Base-by-base conservation (phyloP, 1,140 invertebrate species). In the Microplitis demolitor region DNA sequence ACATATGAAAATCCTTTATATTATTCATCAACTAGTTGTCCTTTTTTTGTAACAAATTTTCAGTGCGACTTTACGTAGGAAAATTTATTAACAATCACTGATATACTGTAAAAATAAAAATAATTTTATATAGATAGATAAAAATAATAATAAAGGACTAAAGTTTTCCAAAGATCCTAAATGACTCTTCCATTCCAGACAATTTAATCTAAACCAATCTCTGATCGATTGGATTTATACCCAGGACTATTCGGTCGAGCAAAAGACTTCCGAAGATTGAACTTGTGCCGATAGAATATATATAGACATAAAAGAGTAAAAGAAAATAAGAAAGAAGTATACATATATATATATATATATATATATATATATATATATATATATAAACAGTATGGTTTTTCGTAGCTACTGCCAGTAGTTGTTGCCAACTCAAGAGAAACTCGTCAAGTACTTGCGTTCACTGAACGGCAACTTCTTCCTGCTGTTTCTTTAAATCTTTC, bases 161-260 rank as follows among this genome's bases (percentile, higher is more conserved):
- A 45, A 45, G 11, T 45, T 58, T 58, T 58, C 33, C 4, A 37
- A 64, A 64, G 16, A 50, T 56, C 24, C 9, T 24, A 50, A 61
- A 69, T 45, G 67, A 60, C 45, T 60, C 33, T 69, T 39, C 33
- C 35, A 69, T 58, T 45, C 60, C 56, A 53, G 39, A 51, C 37
- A 70, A 70, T 70, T 69, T 70, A 62, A 68, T 68, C 51, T n/a
- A 58, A 54, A 45, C 33, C 51, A 54, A 67, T 53, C 51, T 53
- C 50, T 54, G 33, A 68, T 39, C 54, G 34, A 68, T 68, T 39
- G 13, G 53, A 16, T 54, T 35, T 67, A 35, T 45, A 35, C 50
- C 45, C 4, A n/a, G n/a, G 11, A 54, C 8, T 56, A 69, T 56
- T 69, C 16, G 66, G 51, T 37, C 51, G 39, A 61, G 56, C 68